A percentile compares a stretch with the other conserved stretches of the same genome.
phyloP scores from a whole-genome alignment of 2,113 vertebrate genomes.

The Proterorhinus semilunaris region DNA sequence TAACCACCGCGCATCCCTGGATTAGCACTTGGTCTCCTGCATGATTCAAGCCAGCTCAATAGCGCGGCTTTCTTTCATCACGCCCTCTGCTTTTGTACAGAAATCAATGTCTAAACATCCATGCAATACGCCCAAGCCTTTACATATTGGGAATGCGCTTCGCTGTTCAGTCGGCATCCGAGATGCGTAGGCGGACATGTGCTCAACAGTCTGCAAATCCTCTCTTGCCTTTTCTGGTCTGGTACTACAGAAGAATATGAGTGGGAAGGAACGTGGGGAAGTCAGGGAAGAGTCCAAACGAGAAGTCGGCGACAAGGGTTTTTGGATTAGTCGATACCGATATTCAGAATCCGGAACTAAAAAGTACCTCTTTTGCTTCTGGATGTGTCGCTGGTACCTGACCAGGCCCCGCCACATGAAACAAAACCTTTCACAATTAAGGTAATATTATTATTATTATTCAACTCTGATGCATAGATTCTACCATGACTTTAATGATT shows the following conservation, averaged over 20 bases:
- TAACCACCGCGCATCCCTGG: neutral
- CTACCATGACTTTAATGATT: too few species aligned
- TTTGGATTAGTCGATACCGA: too few species aligned
- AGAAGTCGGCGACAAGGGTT: too few species aligned
- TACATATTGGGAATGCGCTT: neutral
- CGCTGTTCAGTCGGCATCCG: slow-evolving; percentile 22
- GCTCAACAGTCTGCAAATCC: slow-evolving; percentile 14
- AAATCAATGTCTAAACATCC: neutral
- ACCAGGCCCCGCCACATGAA: too few species aligned
- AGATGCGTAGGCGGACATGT: slow-evolving; percentile 51
- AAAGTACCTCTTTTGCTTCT: too few species aligned
- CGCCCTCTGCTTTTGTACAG: neutral
- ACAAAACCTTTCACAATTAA: too few species aligned
- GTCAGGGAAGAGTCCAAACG: too few species aligned
- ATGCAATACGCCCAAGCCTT: neutral
- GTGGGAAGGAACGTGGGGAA: slow-evolving; percentile 44
- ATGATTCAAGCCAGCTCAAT: neutral
- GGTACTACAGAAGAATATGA: slow-evolving; percentile 53
- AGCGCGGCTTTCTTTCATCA: neutral
- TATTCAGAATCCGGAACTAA: too few species aligned
- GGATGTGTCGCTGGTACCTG: too few species aligned
- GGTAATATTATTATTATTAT: too few species aligned
- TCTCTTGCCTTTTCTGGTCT: slow-evolving; percentile 16
- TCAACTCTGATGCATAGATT: too few species aligned
- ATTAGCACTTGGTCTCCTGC: neutral